These are phyloP conservation scores for Drosophila paulistorum DNA, from an alignment of 1,140 invertebrate genomes.

Conservation along the genomic window DNA sequence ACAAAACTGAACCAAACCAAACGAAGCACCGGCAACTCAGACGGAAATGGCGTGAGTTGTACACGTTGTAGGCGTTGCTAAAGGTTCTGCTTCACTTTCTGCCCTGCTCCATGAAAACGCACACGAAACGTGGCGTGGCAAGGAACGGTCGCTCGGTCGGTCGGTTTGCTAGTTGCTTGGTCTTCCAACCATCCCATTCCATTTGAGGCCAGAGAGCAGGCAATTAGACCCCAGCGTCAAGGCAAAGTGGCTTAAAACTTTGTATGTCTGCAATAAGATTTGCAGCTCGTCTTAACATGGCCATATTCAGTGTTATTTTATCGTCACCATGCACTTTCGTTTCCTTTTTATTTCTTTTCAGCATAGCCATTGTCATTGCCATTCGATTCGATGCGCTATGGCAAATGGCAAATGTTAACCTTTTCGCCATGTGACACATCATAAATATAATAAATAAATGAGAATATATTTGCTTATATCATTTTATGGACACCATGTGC, in stretches of 20 bases:
- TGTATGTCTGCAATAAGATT: slow-evolving; percentile 21
- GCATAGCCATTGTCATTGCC: slow-evolving; percentile 24
- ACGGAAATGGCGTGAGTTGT: slow-evolving; percentile 71
- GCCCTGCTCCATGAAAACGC: slow-evolving; percentile 46
- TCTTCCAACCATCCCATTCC: slow-evolving; percentile 36
- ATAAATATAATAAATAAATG: slow-evolving; percentile 46
- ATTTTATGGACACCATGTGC: slow-evolving; percentile 30
- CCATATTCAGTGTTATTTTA: slow-evolving; percentile 1
- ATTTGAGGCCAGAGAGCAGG: background rate
- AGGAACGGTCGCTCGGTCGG: slow-evolving; percentile 48
- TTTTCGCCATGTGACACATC: slow-evolving; percentile 54
- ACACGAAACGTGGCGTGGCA: slow-evolving; percentile 80
- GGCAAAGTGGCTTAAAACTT: background rate
- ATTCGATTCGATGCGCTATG: slow-evolving; percentile 53
- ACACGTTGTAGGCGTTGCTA: slow-evolving; percentile 65
- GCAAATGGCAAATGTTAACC: slow-evolving; percentile 69
- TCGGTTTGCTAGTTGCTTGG: slow-evolving; percentile 16
- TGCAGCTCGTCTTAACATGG: slow-evolving; percentile 42
- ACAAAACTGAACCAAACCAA: slow-evolving; percentile 45
- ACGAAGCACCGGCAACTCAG: slow-evolving; percentile 31
- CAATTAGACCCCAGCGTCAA: slow-evolving; percentile 35
- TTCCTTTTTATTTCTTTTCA: slow-evolving; percentile 48
- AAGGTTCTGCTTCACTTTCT: slow-evolving; percentile 19
- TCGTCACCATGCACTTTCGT: slow-evolving; percentile 60
- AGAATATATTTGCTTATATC: slow-evolving; percentile 38